Conservation (phyloP, 2,797 vertebrate genomes). For the Lophius americanus region DNA sequence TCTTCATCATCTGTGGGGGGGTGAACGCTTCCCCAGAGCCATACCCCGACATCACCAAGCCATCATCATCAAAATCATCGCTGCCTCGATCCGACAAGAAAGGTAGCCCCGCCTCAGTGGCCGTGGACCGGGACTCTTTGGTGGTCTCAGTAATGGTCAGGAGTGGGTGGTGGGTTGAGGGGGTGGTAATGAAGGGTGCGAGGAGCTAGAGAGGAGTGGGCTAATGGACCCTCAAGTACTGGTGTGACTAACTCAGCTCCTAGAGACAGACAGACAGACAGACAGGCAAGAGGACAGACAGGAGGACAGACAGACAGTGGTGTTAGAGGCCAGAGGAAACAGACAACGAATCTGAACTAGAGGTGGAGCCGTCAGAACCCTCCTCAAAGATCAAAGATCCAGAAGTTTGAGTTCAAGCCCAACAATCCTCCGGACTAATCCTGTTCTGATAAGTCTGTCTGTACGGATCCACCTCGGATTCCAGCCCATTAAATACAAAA, state of each 20-base stretch:
- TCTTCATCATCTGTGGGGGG: conserved; percentile 99
- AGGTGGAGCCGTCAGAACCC: no score
- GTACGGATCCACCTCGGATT: no score
- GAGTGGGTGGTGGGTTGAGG: conserved; percentile 96
- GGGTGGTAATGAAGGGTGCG: conserved; percentile 96
- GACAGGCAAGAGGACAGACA: conserved; percentile 62
- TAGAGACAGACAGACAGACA: conserved; percentile 81
- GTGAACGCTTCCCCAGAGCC: conserved; percentile 99
- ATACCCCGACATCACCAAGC: conserved; percentile 99
- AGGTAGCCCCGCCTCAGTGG: conserved; percentile 99
- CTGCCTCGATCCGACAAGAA: conserved; percentile 99
- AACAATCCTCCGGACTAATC: no score
- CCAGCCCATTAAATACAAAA: neutral
- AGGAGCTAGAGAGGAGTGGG: conserved; percentile 94
- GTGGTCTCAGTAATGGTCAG: conserved; percentile 99
- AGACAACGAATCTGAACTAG: conserved; percentile 12
- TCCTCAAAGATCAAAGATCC: no score
- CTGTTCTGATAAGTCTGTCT: no score
- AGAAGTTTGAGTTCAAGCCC: no score
- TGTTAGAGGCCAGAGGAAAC: neutral
- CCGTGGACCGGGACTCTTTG: conserved; percentile 99
- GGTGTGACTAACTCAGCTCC: conserved; percentile 99
- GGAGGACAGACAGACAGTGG: neutral
- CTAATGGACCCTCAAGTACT: conserved; percentile 98
- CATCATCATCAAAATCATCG: conserved; percentile 99